Conservation (phyloP, 2,888 invertebrate genomes). For the Sepioteuthis lessoniana region DNA sequence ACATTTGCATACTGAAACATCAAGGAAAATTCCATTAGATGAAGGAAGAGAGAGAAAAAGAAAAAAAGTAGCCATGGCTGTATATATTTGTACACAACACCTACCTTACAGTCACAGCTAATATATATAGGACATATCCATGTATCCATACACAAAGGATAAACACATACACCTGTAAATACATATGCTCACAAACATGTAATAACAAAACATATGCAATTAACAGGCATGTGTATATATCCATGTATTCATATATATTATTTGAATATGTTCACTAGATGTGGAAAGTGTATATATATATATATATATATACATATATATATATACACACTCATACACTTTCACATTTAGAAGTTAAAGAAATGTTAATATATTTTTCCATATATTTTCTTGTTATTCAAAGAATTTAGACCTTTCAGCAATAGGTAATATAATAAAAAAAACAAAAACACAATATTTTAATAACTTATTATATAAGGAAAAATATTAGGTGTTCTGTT, state of each 20-base stretch:
- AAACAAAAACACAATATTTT: too few species aligned
- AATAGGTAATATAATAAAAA: too few species aligned
- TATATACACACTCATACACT: too few species aligned
- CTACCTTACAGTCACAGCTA: background rate
- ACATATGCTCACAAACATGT: background rate
- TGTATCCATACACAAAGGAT: background rate
- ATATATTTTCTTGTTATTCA: too few species aligned
- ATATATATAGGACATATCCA: background rate
- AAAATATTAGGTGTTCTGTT: too few species aligned
- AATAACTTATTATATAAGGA: too few species aligned
- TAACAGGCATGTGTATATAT: background rate
- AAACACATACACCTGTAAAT: background rate
- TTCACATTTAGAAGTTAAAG: too few species aligned
- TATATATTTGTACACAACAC: background rate
- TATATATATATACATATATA: too few species aligned
- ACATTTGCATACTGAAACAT: conserved; percentile 33
- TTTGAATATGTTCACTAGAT: too few species aligned
- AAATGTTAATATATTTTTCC: too few species aligned
- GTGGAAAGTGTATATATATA: too few species aligned
- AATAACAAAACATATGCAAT: background rate
- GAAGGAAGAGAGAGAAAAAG: background rate
- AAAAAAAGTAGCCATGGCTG: background rate
- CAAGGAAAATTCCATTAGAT: conserved; percentile 33
- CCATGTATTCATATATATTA: background rate
- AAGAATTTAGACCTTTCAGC: too few species aligned